Conservation (phyloP, 2,113 vertebrate genomes). For the Platysternon megacephalum region DNA sequence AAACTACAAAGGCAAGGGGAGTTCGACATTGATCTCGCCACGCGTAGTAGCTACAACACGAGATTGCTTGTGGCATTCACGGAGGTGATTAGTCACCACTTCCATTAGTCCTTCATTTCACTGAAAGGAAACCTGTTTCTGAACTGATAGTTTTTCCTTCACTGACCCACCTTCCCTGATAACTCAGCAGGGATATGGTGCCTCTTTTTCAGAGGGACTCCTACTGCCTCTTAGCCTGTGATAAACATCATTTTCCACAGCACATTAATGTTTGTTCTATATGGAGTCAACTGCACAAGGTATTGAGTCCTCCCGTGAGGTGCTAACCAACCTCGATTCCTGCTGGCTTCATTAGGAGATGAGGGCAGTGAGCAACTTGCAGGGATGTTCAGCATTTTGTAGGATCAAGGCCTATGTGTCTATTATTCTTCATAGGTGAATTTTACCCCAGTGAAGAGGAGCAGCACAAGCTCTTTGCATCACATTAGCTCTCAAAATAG, state of each 20-base stretch:
- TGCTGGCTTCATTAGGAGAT: not conserved
- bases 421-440: not conserved
- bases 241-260: not conserved
- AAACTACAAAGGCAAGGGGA: too few species aligned
- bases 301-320: not conserved
- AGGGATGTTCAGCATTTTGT: not conserved
- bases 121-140: not conserved
- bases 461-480: rapidly evolving
- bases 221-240: not conserved
- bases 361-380: not conserved
- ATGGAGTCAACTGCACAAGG: not conserved
- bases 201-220: not conserved
- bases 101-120: not conserved
- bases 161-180: not conserved
- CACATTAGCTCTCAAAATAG: not conserved
- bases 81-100: not conserved
- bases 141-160: not conserved
- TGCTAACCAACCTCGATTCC: not conserved
- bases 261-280: not conserved
- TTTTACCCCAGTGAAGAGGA: not conserved
- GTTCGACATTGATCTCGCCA: too few species aligned
- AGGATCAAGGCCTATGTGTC: rapidly evolving
- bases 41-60: too few species aligned
- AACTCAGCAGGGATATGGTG: not conserved
- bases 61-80: too few species aligned